Evolutionary conservation across 2,797 vertebrate species (phyloP), one percentile per base, ranked within the genome.

Genomic region (Danionella dracula): DNA sequence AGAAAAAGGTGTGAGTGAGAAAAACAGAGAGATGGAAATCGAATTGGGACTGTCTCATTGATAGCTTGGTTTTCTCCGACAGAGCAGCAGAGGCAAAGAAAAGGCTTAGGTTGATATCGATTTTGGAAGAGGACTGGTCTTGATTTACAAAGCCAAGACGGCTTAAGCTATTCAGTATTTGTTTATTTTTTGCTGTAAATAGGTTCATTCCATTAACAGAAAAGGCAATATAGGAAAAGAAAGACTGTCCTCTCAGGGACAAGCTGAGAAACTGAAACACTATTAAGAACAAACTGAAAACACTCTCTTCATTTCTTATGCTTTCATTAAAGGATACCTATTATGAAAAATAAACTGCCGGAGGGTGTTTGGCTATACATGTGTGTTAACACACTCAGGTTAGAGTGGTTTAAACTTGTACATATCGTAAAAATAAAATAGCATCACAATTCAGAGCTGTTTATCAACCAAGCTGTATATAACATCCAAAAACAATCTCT

Each of bases 71-170:
- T 60, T 41, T n/a, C n/a, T 29, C 32, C 69, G 66, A 66, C 62
- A 57, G 65, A 55, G 50, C 44, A 41, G 62, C 35, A 37, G 34
- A n/a, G 41, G 17, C 41, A 51, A 65, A 57, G 51, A 62, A 67
- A 57, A 50, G 49, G 40, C 58, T 37, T 23, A 15, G 40, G 45
- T 60, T 50, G 63, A 66, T 55, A 74, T 78, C 11, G 71, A 79
- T 76, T 72, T 42, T 70, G 50, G 57, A 49, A 66, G 34, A 41
- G 37, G 49, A 37, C 48, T 74, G 40, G 45, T 8, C 55, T 70
- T 71, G 53, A 70, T 74, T 78, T 73, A 64, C 72, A 65, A 66
- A 65, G 45, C 54, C 15, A 31, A 29, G 58, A 37, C 34, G 50
- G 38, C 44, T 68, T 60, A 61, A 44, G 48, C 54, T 42, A 42